Evolutionary conservation across 2,113 vertebrate species (phyloP).

Genomic region (Hyperoodon ampullatus): DNA sequence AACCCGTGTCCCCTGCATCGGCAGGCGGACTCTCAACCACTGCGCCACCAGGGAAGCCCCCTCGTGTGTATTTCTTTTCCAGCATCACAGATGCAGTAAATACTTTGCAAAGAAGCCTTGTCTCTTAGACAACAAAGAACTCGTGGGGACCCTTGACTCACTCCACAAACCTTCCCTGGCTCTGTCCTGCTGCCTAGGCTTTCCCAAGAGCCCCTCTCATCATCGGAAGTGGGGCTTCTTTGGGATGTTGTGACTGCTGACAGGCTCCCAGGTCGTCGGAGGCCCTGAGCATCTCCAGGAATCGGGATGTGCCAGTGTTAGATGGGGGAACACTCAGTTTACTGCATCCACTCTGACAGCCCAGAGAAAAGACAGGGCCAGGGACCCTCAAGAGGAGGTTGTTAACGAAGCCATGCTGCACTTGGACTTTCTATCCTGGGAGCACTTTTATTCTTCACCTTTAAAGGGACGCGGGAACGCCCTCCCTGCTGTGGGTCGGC

Average conservation of each 20-base stretch:
- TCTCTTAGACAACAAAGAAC: conserved; percentile 5
- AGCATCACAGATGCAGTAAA: neutral
- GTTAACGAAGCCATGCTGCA: accelerated
- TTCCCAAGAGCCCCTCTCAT: accelerated
- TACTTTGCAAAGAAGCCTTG: neutral
- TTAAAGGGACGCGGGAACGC: too few relatives aligned
- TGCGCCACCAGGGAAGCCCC: too few relatives aligned
- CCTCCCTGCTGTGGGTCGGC: neutral
- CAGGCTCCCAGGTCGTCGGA: neutral
- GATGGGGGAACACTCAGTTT: neutral
- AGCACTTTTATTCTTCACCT: neutral
- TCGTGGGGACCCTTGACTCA: neutral
- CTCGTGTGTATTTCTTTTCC: neutral
- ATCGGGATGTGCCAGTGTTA: accelerated
- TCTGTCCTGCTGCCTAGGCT: neutral
- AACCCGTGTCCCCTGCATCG: too few relatives aligned
- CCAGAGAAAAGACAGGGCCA: neutral
- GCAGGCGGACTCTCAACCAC: too few relatives aligned
- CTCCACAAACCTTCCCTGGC: neutral
- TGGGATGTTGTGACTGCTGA: accelerated
- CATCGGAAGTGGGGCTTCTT: neutral
- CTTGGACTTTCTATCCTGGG: neutral
- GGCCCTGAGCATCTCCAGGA: neutral
- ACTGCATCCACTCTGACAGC: accelerated
- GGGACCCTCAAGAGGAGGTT: neutral